Evolutionary conservation across 2,113 vertebrate genomes (phyloP).

Genomic region (Conger conger): DNA sequence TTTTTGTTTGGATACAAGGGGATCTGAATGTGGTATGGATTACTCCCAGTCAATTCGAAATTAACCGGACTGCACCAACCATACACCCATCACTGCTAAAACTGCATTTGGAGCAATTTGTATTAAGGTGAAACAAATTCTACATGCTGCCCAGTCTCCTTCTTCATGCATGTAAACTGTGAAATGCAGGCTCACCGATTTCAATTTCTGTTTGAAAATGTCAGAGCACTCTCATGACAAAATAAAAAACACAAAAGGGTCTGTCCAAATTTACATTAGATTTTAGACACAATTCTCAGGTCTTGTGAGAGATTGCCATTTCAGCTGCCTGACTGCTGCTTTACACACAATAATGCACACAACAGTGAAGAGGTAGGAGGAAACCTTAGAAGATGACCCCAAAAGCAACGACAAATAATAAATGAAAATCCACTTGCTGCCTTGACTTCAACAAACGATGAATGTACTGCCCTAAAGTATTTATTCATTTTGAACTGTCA

Average conservation of each 20-base stretch:
- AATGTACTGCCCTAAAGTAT: not conserved
- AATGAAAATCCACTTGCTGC: not conserved
- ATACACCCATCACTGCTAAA: not conserved
- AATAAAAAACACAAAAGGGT: not conserved
- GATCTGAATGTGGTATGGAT: not conserved
- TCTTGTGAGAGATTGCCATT: not conserved
- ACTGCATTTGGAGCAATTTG: not conserved
- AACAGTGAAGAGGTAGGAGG: not conserved
- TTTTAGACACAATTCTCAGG: not conserved
- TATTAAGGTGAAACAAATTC: not conserved
- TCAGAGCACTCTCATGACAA: not conserved
- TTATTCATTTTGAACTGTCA: not conserved
- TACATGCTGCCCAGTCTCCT: not conserved
- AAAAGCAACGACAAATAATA: not conserved
- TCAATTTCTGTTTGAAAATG: not conserved
- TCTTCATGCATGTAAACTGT: not conserved
- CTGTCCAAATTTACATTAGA: not conserved
- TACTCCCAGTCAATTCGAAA: not conserved
- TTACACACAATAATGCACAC: not conserved
- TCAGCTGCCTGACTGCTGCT: not conserved
- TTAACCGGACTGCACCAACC: not conserved
- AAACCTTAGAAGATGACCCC: not conserved
- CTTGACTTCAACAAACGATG: not conserved
- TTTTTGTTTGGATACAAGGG: not conserved
- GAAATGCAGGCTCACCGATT: not conserved